Base-by-base conservation (phyloP, 30 jellyfish, hydroid and myxozoan genomes). In the Calvadosia cruxmelitensis region DNA sequence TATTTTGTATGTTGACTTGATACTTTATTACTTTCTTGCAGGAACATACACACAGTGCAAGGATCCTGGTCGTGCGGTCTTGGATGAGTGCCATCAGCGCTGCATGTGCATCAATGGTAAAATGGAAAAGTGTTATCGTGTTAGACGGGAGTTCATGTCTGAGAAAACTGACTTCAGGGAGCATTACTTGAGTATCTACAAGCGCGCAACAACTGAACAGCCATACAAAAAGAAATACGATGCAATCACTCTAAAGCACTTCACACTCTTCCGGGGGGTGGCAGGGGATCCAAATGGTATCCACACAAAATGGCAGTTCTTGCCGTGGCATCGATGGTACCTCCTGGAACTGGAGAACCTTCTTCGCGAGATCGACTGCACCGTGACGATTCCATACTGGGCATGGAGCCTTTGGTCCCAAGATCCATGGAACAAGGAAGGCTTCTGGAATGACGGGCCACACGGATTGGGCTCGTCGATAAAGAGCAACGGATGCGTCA, bases 361-460 rank as follows among this genome's bases (percentile, higher is more conserved):
- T 12, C 57, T 68, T 35, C 87, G 87, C 24, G 26, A 33, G 10
- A 68, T 76, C 7, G 87, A 76, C 52, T 76, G 87, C 49, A 16
- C 84, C 3, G 63, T 76, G 48, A 76, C 87, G 31, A n/a, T 68
- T 20, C 87, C 87, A 15, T 51, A 53, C 31, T 76, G 87, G 87
- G 52, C 67, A 50, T 76, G 87, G 87, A 61, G 74, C 49, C 12
- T 57, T 2, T 68, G 32, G 33, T 48, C 77, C 12, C 26, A 67
- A 31, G 50, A 27, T 2, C 80, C 57, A 15, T 76, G 87, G 87
- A n/a, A n/a, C n/a, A n/a, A n/a, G n/a, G n/a, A n/a, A n/a, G n/a
- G n/a, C n/a, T n/a, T n/a, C n/a, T n/a, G n/a, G n/a, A n/a, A n/a
- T n/a, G n/a, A n/a, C n/a, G n/a, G n/a, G n/a, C n/a, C n/a, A n/a